Evolutionary conservation across 2,888 invertebrate species (phyloP), one percentile per base, ranked within the genome.

Genomic region (Thysanoteuthis rhombus): DNA sequence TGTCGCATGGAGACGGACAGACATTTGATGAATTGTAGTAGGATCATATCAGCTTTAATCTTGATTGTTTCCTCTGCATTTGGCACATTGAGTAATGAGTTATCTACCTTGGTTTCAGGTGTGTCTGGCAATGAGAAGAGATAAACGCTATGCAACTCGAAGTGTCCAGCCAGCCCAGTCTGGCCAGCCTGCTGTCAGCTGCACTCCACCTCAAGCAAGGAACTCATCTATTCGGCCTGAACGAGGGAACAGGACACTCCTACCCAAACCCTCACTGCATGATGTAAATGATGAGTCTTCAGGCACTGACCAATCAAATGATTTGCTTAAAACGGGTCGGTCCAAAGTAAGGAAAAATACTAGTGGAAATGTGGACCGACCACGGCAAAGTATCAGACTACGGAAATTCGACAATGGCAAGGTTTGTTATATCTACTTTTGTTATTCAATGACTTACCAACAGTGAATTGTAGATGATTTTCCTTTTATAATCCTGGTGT

Each of bases 71-170:
- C 52, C 25, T 52, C 6, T 52, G 52, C 52, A 52, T 52, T 52
- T 25, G 25, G 6, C 52, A 5, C 39, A 90, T 39, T 28, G 38
- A 90, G 8, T 92, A 40, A 90, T 39, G 28, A 90, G 39, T 39
- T 90, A 1, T 92, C 4, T 92, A 0, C 28, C 22, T 39, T 92
- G 32, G 32, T 92, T 92, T 42, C 92, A 92, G 92, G 45, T n/a
- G 42, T 92, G 40, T 42, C 92, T 92, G 28, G 40, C 92, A 92
- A 92, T 92, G 92, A 40, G 40, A 92, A 92, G 92, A 92, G 92
- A 92, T 92, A 92, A 92, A 92, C 92, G 92, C 92, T 92, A 92
- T 92, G 40, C 40, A 5, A 92, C 92, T 92, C 40, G 92, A 92
- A 92, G 92, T 92, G n/a, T 92, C 42, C 92, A 92, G 92, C 45